Percentiles rank a stretch among this genome's conserved stretches.
Conservation (phyloP, 2,113 vertebrate genomes). For the Engystomops pustulosus region DNA sequence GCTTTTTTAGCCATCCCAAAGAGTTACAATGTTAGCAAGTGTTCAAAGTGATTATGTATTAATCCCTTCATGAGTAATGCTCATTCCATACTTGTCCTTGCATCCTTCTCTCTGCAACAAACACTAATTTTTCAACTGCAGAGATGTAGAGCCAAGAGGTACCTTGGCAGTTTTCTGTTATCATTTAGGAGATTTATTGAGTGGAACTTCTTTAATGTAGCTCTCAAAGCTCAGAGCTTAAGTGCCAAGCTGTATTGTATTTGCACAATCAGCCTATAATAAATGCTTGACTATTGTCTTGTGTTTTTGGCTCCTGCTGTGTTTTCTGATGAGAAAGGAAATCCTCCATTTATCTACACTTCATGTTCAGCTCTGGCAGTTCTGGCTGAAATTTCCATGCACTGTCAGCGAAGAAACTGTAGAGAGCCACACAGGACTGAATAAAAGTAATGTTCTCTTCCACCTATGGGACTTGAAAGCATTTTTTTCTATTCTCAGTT, state of each 20-base stretch:
- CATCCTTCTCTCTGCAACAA: conserved; percentile 43
- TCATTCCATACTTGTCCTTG: conserved; percentile 43
- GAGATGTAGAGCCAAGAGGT: conserved; percentile 55
- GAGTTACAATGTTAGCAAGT: conserved; percentile 33
- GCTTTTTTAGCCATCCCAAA: neutral
- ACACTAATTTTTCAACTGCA: conserved; percentile 52
- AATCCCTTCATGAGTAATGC: conserved; percentile 49
- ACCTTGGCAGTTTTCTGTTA: conserved; percentile 54
- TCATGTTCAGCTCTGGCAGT: conserved; percentile 45
- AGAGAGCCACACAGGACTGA: conserved; percentile 23
- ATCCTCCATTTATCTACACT: conserved; percentile 58
- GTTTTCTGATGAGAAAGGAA: conserved; percentile 60
- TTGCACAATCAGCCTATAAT: conserved; percentile 60
- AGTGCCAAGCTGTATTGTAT: conserved; percentile 58
- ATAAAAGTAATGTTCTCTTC: conserved; percentile 24
- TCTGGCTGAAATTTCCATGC: conserved; percentile 18
- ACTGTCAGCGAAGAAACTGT: conserved; percentile 44
- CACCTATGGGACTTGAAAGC: neutral
- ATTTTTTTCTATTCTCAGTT: conserved; percentile 6
- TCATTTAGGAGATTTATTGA: conserved; percentile 59
- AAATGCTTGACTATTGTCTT: conserved; percentile 60
- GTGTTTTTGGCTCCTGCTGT: conserved; percentile 55
- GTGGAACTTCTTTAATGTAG: conserved; percentile 60
- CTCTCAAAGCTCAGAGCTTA: conserved; percentile 55
- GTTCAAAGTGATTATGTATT: conserved; percentile 34